Conservation (phyloP, 2,888 invertebrate genomes). For the Tricholauxania praeusta region DNA sequence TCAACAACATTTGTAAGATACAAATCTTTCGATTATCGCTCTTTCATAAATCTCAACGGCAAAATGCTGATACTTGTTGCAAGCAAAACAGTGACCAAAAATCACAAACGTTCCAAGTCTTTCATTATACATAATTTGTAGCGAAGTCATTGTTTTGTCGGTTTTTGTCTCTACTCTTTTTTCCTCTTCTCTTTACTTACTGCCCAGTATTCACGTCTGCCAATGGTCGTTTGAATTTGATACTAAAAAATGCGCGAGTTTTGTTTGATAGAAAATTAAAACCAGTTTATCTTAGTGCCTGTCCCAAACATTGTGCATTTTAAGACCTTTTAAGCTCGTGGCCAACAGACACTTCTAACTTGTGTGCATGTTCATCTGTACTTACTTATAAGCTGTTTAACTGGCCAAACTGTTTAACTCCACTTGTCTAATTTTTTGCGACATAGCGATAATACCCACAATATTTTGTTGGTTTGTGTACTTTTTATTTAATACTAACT, state of each 20-base stretch:
- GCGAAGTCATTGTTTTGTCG: not conserved
- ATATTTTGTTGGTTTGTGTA: no score
- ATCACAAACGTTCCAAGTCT: no score
- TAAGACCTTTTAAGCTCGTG: conserved; percentile 16
- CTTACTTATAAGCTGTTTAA: no score
- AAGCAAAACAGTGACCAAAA: not conserved
- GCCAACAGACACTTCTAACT: conserved; percentile 6
- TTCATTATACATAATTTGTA: no score
- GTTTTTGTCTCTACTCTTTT: not conserved
- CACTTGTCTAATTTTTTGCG: no score
- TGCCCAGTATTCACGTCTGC: conserved; percentile 6
- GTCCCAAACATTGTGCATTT: conserved; percentile 9
- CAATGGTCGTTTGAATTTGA: conserved; percentile 19
- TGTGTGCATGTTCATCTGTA: not conserved
- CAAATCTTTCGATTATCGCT: conserved; percentile 1
- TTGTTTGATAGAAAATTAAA: conserved; percentile 8
- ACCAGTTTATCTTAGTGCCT: conserved; percentile 16
- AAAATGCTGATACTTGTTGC: conserved; percentile 22
- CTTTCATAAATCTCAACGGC: conserved; percentile 4
- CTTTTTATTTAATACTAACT: no score
- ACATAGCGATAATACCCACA: no score
- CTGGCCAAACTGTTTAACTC: no score
- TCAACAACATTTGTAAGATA: conserved; percentile 14
- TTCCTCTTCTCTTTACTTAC: not conserved
- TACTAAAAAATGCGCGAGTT: not conserved